Base-by-base conservation (phyloP, 2,113 vertebrate species). In the Sclerurus mexicanus region DNA sequence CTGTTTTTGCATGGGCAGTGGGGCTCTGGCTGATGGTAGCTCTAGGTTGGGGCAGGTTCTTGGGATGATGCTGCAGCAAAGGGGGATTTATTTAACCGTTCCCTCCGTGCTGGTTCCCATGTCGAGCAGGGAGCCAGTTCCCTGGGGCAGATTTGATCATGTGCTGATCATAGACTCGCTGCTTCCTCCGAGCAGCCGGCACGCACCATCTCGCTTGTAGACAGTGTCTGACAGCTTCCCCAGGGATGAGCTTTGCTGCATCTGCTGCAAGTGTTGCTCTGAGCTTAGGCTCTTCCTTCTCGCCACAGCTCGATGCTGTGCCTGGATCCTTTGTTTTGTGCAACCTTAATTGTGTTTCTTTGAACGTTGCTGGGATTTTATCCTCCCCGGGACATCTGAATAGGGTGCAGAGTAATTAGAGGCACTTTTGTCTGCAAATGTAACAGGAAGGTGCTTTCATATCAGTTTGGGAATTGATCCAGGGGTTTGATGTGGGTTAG, bases 401-500 rank as follows among this genome's bases (percentile, higher is more conserved):
- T 80, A 21, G 50, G 63, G 56, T 77, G 75, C 49, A 63, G 72
- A 86, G 62, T 66, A 85, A 84, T 80, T 63, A 79, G 40, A 66
- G 76, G 62, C 0, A 0, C 23, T 82, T 89, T 79, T 74, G 27
- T 33, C 49, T n/a, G 55, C 9, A 0, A n/a, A 58, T 3, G 0
- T 80, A 53, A 66, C 35, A 49, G 68, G 50, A 37, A 49, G 35
- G 64, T 1, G 10, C 79, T 93, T 80, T 72, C 90, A 31, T 55
- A 19, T 88, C 66, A 15, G 37, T 81, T 73, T 91, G 73, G 63
- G 79, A 79, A 60, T 72, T 2, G 3, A 37, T 72, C 79, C 39
- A 33, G 66, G 72, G 80, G 56, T 66, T 62, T 86, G 85, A 58
- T 83, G 93, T 68, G 85, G 69, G 58, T 85, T 93, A 49, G 67